Percentiles rank a stretch among this genome's conserved stretches.
phyloP scores from a whole-genome alignment of 1,140 invertebrate species.

The Whitmania pigra region DNA sequence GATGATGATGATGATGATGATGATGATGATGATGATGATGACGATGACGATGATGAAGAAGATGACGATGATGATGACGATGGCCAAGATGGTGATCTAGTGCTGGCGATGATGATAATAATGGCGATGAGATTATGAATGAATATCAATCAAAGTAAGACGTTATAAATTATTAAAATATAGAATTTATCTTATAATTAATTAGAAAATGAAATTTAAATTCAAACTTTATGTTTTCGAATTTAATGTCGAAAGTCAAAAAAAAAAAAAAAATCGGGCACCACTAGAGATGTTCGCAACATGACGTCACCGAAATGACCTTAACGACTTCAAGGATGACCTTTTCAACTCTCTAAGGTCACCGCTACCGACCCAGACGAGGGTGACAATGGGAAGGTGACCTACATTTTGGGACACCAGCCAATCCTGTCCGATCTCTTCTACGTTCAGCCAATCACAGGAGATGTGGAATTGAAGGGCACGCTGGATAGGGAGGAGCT shows the following conservation, averaged over 20 bases:
- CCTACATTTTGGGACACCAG: constrained; percentile 75
- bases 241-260: neutral
- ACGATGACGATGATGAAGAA: no score
- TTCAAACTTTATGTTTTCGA: neutral
- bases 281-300: neutral
- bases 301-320: neutral
- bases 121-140: no score
- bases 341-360: constrained; percentile 43
- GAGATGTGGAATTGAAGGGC: constrained; percentile 81
- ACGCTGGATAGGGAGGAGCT: constrained; percentile 83
- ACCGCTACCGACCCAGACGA: constrained; percentile 70
- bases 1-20: no score
- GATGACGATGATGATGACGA: no score
- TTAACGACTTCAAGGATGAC: neutral
- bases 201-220: neutral
- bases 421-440: constrained; percentile 50
- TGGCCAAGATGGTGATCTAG: no score
- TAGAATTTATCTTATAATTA: neutral
- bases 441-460: constrained; percentile 79
- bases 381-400: constrained; percentile 64
- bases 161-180: neutral
- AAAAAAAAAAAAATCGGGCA: neutral
- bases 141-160: neutral
- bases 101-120: no score
- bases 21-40: no score